A percentile compares a stretch with the other conserved stretches of the same genome.
Evolutionary conservation across 2,113 vertebrate species (phyloP).

Genomic region (Alethe diademata): DNA sequence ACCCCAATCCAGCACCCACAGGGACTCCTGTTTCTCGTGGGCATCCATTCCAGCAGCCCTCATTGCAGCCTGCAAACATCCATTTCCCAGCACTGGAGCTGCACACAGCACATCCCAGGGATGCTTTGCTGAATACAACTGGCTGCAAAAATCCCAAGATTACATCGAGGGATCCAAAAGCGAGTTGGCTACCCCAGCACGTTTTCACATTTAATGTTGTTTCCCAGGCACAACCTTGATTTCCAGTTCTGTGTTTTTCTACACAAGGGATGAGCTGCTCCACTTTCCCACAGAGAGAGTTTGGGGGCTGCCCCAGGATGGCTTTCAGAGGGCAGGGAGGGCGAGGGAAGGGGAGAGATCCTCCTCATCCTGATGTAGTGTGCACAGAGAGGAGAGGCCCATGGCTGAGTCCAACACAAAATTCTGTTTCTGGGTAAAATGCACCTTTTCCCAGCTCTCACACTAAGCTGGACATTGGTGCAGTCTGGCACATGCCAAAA

Average conservation of each 20-base stretch:
- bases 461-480: fast-evolving
- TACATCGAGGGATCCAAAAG: background rate
- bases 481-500: background rate
- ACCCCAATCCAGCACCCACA: fast-evolving
- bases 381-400: fast-evolving
- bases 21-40: fast-evolving
- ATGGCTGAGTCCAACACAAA: background rate
- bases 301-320: background rate
- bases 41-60: background rate
- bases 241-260: background rate
- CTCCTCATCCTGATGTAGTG: fast-evolving
- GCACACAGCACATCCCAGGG: background rate
- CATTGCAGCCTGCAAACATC: background rate
- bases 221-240: background rate
- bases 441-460: background rate
- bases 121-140: background rate
- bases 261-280: background rate
- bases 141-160: background rate
- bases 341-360: background rate
- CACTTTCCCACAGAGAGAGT: background rate
- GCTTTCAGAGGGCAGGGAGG: background rate
- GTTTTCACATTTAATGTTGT: background rate
- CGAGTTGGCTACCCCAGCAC: background rate
- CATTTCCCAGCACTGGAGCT: background rate
- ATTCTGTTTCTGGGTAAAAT: background rate